A percentile compares a stretch with the other conserved stretches of the same genome.
Conservation (phyloP, 92 coral and sea anemone genomes). For the Zoanthus sociatus region DNA sequence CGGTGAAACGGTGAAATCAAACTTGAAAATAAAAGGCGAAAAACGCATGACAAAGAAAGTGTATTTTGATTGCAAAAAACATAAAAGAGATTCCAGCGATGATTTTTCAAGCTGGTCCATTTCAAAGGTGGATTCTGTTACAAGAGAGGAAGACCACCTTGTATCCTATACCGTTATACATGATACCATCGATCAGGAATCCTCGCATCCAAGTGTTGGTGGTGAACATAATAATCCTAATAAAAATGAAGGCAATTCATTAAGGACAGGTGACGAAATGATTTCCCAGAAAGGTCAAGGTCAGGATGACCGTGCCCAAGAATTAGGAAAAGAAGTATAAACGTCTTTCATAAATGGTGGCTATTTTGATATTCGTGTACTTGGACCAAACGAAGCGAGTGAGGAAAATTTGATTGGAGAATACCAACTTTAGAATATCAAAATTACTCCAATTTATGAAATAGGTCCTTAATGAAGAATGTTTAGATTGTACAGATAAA, state of each 20-base stretch:
- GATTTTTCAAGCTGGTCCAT: slow-evolving; percentile 1
- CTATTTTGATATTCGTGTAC: too few relatives aligned
- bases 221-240: slow-evolving; percentile 6
- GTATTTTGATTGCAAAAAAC: slow-evolving; percentile 7
- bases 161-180: not conserved
- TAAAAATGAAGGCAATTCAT: not conserved
- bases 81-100: not conserved
- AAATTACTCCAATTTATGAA: too few relatives aligned
- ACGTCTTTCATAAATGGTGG: not conserved
- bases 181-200: slow-evolving; percentile 5
- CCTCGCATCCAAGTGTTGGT: slow-evolving; percentile 4
- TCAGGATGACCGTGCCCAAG: slow-evolving; percentile 14
- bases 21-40: not conserved
- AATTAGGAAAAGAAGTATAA: slow-evolving; percentile 28
- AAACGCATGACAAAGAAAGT: not conserved
- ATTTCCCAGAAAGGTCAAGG: not conserved
- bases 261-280: slow-evolving; percentile 12
- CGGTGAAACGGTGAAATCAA: not conserved
- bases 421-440: too few relatives aligned
- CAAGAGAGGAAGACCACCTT: not conserved
- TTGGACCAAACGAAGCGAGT: too few relatives aligned
- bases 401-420: too few relatives aligned
- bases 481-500: slow-evolving; percentile 12
- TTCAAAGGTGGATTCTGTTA: not conserved
- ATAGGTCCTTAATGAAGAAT: too few relatives aligned